A percentile compares a stretch with the other conserved stretches of the same genome.
Evolutionary conservation across 2,113 vertebrate genomes (phyloP).

Genomic region (Pandion haliaetus): DNA sequence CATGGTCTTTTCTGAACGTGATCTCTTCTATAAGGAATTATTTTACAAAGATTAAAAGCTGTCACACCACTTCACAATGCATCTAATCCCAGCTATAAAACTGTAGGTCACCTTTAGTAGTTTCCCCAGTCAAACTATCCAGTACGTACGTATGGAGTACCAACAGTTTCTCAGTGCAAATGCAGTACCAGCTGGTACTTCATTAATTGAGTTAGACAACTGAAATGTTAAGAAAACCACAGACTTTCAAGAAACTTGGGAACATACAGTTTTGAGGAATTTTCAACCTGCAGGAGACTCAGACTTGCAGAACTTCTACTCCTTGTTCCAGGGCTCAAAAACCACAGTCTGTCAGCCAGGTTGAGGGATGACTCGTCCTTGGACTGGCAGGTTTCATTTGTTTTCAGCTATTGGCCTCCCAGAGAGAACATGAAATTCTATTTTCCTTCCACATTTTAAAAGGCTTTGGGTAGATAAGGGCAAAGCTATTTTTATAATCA

Average conservation of each 20-base stretch:
- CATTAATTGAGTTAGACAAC: background rate
- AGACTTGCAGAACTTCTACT: background rate
- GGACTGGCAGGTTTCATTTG: background rate
- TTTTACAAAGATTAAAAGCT: background rate
- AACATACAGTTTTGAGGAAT: background rate
- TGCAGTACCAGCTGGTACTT: background rate
- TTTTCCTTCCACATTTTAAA: background rate
- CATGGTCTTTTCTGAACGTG: background rate
- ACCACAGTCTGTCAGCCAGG: background rate
- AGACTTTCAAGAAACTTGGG: background rate
- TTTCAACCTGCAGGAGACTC: background rate
- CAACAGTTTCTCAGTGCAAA: background rate
- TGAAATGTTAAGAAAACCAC: background rate
- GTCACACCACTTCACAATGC: background rate
- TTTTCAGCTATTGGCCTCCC: background rate
- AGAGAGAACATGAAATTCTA: background rate
- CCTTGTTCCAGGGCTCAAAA: background rate
- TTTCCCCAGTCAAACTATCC: background rate
- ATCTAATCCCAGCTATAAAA: background rate
- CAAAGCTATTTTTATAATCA: background rate
- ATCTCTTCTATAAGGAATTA: background rate
- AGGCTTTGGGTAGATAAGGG: background rate
- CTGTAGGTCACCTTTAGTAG: background rate
- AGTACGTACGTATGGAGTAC: rapidly evolving
- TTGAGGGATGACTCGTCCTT: background rate